These are phyloP conservation scores for Myanophis thanlyinensis DNA, from an alignment of 2,113 vertebrate genomes.

Conservation along the genomic window DNA sequence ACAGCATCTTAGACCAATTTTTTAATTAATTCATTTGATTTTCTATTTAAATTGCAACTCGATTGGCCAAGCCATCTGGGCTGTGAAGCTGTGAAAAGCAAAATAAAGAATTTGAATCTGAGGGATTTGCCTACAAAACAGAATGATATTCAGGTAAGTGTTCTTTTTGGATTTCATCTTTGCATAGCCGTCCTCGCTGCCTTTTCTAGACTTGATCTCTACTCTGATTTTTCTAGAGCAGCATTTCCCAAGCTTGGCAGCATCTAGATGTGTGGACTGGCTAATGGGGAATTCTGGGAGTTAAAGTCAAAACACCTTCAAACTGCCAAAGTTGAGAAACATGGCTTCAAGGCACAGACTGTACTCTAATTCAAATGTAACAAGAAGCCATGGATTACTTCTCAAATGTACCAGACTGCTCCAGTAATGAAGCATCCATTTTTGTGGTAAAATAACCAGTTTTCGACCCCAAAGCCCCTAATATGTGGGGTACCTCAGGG, in stretches of 20 bases:
- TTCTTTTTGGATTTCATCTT: background rate
- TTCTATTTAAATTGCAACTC: background rate
- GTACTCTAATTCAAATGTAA: background rate
- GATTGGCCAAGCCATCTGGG: slow-evolving; percentile 24
- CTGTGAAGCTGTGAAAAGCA: background rate
- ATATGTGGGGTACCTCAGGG: too few species aligned
- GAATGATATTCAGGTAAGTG: background rate
- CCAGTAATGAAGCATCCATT: background rate
- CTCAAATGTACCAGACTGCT: background rate
- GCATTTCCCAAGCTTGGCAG: background rate
- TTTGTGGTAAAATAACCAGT: background rate
- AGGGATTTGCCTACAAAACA: background rate
- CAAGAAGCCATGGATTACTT: background rate
- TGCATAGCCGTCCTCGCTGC: background rate
- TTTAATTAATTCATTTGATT: slow-evolving; percentile 60
- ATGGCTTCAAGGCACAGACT: background rate
- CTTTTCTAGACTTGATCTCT: background rate
- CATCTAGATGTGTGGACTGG: background rate
- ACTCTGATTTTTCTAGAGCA: background rate
- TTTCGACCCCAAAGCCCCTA: too few species aligned
- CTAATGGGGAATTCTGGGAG: too few species aligned
- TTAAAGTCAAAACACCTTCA: too few species aligned
- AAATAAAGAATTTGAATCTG: background rate
- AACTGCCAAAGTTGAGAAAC: background rate
- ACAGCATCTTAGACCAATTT: slow-evolving; percentile 25